Evolutionary conservation across 2,797 vertebrate genomes (phyloP).

Genomic region (Champsocephalus gunnari): DNA sequence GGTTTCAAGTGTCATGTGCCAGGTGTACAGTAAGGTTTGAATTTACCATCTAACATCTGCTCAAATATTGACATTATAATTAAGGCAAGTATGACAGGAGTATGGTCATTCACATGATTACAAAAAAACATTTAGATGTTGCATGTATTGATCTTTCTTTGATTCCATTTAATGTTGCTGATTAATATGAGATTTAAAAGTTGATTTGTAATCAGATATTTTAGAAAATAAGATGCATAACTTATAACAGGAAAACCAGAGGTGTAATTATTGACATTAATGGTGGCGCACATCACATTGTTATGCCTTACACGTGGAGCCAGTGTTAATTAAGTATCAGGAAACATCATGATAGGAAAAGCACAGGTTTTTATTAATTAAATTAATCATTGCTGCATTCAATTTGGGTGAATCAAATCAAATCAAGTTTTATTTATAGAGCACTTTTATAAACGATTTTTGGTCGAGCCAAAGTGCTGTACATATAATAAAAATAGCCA

Average conservation of each 20-base stretch:
- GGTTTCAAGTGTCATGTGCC: neutral
- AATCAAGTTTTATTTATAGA: no score
- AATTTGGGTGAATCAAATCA: neutral
- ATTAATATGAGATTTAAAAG: neutral
- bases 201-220: neutral
- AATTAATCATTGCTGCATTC: neutral
- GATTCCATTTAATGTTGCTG: neutral
- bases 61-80: conserved; percentile 13
- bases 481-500: no score
- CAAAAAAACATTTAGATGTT: neutral
- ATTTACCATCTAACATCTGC: conserved; percentile 10
- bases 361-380: neutral
- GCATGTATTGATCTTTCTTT: neutral
- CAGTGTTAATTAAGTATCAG: no score
- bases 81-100: neutral
- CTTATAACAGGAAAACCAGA: no score
- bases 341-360: neutral
- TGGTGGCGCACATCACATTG: no score
- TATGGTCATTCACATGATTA: neutral
- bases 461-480: no score
- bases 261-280: no score
- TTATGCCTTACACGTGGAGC: no score
- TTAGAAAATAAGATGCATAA: no score
- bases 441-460: no score
- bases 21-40: neutral